phyloP scores from a whole-genome alignment of 2,113 vertebrate genomes.

The Sceloporus undulatus region DNA sequence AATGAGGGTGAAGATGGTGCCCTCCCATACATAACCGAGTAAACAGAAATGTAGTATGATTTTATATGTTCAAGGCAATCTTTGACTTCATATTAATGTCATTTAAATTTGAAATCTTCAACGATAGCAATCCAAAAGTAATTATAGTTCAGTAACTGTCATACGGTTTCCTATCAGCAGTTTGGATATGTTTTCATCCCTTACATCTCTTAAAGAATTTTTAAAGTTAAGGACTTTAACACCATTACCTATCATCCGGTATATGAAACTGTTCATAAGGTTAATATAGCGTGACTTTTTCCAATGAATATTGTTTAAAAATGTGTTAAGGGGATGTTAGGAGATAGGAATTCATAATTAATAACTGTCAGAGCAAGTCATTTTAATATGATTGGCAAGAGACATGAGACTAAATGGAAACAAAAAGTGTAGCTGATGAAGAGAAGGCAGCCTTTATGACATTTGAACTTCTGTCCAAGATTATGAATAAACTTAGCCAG shows the following conservation, averaged over 20 bases:
- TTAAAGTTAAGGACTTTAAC: constrained; percentile 38
- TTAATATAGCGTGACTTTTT: constrained; percentile 23
- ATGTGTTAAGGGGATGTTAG: constrained; percentile 32
- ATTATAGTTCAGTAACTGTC: constrained; percentile 61
- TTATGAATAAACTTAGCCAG: constrained; percentile 17
- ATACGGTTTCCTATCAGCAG: constrained; percentile 47
- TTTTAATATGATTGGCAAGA: constrained; percentile 28
- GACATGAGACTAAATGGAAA: constrained; percentile 12
- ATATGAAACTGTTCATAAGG: constrained; percentile 18
- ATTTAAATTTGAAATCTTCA: constrained; percentile 65
- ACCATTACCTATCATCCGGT: neutral
- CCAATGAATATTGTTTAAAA: constrained; percentile 42
- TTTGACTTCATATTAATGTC: constrained; percentile 52
- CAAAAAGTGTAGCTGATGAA: neutral
- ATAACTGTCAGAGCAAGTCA: constrained; percentile 24
- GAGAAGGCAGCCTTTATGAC: neutral
- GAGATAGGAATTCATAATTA: constrained; percentile 39
- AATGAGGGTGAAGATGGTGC: neutral
- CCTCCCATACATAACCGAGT: constrained; percentile 3
- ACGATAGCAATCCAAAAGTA: constrained; percentile 47
- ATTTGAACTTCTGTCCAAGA: neutral
- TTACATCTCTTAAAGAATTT: constrained; percentile 30
- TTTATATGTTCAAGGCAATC: constrained; percentile 31
- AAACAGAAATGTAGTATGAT: constrained; percentile 42
- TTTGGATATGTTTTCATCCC: constrained; percentile 54